Base-by-base conservation (phyloP, 2,113 vertebrate species). In the Tychaedon coryphoeus region DNA sequence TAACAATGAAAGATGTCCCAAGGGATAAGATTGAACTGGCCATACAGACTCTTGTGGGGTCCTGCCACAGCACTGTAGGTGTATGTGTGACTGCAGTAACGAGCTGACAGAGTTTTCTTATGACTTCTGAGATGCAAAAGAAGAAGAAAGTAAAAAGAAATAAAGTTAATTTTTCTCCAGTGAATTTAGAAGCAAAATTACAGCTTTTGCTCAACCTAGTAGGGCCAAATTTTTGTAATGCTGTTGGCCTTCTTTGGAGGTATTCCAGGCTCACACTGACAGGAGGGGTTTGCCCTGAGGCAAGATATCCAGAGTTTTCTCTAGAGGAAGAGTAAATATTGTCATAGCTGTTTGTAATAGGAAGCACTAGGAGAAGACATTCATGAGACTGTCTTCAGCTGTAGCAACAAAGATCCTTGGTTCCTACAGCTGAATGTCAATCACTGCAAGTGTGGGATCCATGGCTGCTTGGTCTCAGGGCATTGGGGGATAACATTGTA, bases 261-360 rank as follows among this genome's bases (percentile, higher is more conserved):
- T 78, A 61, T 29, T 91, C 72, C 86, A 90, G 42, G 40, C 89
- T 95, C 66, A 92, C 57, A 82, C 51, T 92, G 79, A 87, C 43
- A 77, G 26, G 53, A 92, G 47, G 77, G 80, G 93, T 88, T 92
- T 70, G 67, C 78, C 73, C 47, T 50, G 43, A 54, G 83, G 83
- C 73, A 83, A 62, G 56, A 60, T 70, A 91, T 77, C 60, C 73
- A 88, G 56, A 72, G 50, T 82, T 93, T 94, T 93, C 74, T 92
- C 61, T 80, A 80, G 73, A 83, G 90, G 57, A 88, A 93, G 60
- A 66, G 38, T 70, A 88, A 96, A 94, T 97, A 96, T 97, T 97
- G 83, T 69, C 77, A 88, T 96, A 95, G 93, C 94, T 96, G 95
- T 86, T 94, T 84, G 86, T 86, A 96, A 95, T 92, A 95, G 89